Conservation (phyloP, 2,888 invertebrate species). For the Synergus laeviventris region DNA sequence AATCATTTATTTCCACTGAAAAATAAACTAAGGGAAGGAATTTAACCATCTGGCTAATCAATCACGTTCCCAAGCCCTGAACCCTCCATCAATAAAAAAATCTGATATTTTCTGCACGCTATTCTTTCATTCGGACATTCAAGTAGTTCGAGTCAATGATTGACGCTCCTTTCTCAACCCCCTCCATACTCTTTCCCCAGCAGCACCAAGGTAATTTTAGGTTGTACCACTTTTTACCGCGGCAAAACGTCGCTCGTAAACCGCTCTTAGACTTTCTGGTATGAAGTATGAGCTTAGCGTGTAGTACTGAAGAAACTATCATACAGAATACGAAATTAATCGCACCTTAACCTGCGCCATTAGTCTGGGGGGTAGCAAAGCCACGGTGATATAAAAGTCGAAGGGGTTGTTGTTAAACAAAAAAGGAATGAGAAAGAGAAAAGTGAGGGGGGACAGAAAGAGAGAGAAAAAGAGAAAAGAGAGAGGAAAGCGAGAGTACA, state of each 20-base stretch:
- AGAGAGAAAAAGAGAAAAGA: slow-evolving; percentile 54
- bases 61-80: not conserved
- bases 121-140: slow-evolving; percentile 39
- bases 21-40: not conserved
- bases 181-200: not conserved
- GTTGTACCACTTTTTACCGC: slow-evolving; percentile 39
- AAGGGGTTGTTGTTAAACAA: slow-evolving; percentile 56
- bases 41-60: slow-evolving; percentile 14
- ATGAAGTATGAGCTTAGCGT: slow-evolving; percentile 68
- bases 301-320: slow-evolving; percentile 53
- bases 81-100: slow-evolving; percentile 34
- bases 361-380: slow-evolving; percentile 48
- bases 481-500: slow-evolving; percentile 50
- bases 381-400: slow-evolving; percentile 70
- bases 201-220: slow-evolving; percentile 23
- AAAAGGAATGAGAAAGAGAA: slow-evolving; percentile 48
- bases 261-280: slow-evolving; percentile 47
- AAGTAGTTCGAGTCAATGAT: slow-evolving; percentile 38
- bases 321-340: slow-evolving; percentile 70
- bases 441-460: slow-evolving; percentile 48
- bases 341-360: slow-evolving; percentile 55
- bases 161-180: slow-evolving; percentile 21
- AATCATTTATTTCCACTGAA: not conserved
- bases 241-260: slow-evolving; percentile 60
- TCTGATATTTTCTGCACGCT: slow-evolving; percentile 26